phyloP scores from a whole-genome alignment of 2,888 invertebrate species.

The Vesta saturnalis region DNA sequence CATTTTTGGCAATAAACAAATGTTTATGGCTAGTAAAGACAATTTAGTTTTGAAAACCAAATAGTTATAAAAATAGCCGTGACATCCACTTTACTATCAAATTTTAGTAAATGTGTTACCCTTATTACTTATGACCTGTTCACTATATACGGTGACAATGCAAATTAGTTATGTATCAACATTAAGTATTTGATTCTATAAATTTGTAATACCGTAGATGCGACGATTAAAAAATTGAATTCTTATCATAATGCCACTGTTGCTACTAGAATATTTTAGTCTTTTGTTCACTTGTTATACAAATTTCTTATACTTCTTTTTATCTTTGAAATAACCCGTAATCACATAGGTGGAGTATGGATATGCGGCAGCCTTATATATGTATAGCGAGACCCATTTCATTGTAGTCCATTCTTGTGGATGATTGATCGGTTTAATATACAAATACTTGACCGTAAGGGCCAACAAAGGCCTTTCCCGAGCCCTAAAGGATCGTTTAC shows the following conservation, averaged over 20 bases:
- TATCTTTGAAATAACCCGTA: conserved; percentile 22
- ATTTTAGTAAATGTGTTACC: no score
- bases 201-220: not conserved
- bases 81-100: no score
- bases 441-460: conserved; percentile 64
- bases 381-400: conserved; percentile 53
- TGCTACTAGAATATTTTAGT: conserved; percentile 6
- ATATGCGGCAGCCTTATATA: conserved; percentile 54
- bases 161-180: no score
- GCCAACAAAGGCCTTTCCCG: conserved; percentile 61
- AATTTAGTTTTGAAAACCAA: no score
- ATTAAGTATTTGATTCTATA: no score
- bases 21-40: no score
- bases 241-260: not conserved
- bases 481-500: conserved; percentile 63
- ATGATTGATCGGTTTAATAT: conserved; percentile 65
- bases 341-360: conserved; percentile 30
- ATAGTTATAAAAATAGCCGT: no score
- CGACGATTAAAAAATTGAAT: not conserved
- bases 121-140: no score
- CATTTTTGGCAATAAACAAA: no score
- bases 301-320: conserved; percentile 22
- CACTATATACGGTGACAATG: no score
- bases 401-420: conserved; percentile 59
- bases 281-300: conserved; percentile 16